phyloP scores from a whole-genome alignment of 2,888 invertebrate species.

The Tribolium freemani region DNA sequence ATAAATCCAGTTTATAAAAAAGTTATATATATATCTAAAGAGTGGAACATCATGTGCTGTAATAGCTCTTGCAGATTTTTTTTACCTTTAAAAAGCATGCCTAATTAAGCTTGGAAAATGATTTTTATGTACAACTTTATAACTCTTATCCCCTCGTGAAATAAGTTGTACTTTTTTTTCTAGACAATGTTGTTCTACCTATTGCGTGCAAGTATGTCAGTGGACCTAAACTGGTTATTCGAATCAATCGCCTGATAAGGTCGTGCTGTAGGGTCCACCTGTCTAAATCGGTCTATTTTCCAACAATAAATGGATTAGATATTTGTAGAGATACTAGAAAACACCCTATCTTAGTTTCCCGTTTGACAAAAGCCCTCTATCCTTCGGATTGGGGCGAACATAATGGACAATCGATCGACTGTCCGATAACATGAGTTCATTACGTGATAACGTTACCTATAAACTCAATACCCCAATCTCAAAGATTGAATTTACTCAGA shows the following conservation, averaged over 20 bases:
- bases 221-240: not conserved
- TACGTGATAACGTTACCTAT: constrained; percentile 64
- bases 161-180: no score
- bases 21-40: not conserved
- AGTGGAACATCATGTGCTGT: no score
- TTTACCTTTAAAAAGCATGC: not conserved
- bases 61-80: not conserved
- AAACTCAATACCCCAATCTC: constrained; percentile 19
- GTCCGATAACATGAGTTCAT: constrained; percentile 66
- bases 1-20: no score
- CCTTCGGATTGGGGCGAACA: constrained; percentile 63
- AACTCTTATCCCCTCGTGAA: no score
- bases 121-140: no score
- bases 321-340: constrained; percentile 61
- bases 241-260: not conserved
- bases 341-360: constrained; percentile 65
- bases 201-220: not conserved
- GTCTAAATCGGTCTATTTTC: constrained; percentile 35
- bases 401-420: constrained; percentile 65
- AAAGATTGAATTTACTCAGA: constrained; percentile 32
- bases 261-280: constrained; percentile 20
- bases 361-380: constrained; percentile 62
- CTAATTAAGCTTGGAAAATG: no score
- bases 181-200: no score
- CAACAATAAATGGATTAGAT: constrained; percentile 54